Conservation (phyloP, 2,888 invertebrate genomes). For the Meiosimyza platycephala region DNA sequence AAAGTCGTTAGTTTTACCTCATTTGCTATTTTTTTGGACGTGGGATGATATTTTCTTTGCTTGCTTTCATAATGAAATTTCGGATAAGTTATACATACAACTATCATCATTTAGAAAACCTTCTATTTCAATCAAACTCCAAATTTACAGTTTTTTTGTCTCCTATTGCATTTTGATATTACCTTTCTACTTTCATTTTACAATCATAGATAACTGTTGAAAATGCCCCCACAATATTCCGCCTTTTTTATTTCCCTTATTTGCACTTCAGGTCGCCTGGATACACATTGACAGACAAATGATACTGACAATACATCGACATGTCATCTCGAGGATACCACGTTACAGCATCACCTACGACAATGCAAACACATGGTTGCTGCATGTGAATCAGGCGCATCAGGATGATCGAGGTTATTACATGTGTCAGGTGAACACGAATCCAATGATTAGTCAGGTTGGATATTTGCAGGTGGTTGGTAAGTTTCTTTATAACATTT, state of each 20-base stretch:
- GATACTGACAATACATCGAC: constrained; percentile 91
- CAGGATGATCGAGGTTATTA: constrained; percentile 88
- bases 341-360: constrained; percentile 91
- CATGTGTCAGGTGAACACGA: constrained; percentile 78
- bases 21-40: too few relatives aligned
- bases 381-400: constrained; percentile 91
- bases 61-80: too few relatives aligned
- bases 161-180: background rate
- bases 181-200: background rate
- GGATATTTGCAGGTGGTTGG: constrained; percentile 94
- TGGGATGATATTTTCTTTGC: too few relatives aligned
- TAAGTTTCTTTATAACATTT: constrained; percentile 68
- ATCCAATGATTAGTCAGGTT: constrained; percentile 95
- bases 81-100: too few relatives aligned
- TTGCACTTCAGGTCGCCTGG: constrained; percentile 83
- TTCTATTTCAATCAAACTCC: background rate
- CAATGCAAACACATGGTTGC: constrained; percentile 91
- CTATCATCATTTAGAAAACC: too few relatives aligned
- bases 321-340: constrained; percentile 91
- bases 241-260: constrained; percentile 19
- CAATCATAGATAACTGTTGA: background rate
- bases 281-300: constrained; percentile 94
- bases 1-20: too few relatives aligned
- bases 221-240: background rate
- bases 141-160: background rate